phyloP scores from a whole-genome alignment of 2,797 vertebrate species.

The Crocodylus rhombifer region DNA sequence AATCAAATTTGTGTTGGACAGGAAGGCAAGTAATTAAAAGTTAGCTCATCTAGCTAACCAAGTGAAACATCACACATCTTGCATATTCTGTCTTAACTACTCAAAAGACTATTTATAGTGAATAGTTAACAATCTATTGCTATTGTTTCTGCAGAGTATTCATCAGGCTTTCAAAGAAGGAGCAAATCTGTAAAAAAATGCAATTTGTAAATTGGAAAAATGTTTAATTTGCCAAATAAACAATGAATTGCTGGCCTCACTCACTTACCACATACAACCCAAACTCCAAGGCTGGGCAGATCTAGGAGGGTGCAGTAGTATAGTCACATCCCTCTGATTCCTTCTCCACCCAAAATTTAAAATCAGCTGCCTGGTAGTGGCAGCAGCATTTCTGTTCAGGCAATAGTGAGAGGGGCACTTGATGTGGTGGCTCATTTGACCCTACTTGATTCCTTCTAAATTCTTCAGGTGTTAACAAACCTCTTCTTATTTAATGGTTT shows the following conservation, averaged over 20 bases:
- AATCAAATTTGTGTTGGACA: rapidly evolving
- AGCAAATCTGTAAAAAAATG: background rate
- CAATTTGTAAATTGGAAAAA: background rate
- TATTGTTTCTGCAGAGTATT: background rate
- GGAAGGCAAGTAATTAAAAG: background rate
- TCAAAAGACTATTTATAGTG: background rate
- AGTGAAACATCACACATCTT: background rate
- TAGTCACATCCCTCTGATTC: too few relatives aligned
- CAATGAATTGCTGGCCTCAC: background rate
- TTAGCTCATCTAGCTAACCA: background rate
- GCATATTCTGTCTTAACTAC: background rate
- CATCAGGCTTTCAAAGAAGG: background rate
- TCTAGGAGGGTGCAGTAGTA: too few relatives aligned
- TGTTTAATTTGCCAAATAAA: background rate
- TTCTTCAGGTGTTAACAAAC: too few relatives aligned
- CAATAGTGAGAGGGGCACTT: too few relatives aligned
- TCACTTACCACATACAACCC: rapidly evolving
- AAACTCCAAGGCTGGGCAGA: background rate
- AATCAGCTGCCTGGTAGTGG: too few relatives aligned
- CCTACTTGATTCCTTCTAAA: too few relatives aligned
- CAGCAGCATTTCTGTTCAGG: too few relatives aligned
- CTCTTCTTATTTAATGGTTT: too few relatives aligned
- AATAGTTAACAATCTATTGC: background rate
- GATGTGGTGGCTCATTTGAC: too few relatives aligned
- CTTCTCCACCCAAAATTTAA: too few relatives aligned